Percentiles rank a stretch among this genome's conserved stretches.
phyloP scores from a whole-genome alignment of 2,888 invertebrate genomes.

The Machimus rusticus region DNA sequence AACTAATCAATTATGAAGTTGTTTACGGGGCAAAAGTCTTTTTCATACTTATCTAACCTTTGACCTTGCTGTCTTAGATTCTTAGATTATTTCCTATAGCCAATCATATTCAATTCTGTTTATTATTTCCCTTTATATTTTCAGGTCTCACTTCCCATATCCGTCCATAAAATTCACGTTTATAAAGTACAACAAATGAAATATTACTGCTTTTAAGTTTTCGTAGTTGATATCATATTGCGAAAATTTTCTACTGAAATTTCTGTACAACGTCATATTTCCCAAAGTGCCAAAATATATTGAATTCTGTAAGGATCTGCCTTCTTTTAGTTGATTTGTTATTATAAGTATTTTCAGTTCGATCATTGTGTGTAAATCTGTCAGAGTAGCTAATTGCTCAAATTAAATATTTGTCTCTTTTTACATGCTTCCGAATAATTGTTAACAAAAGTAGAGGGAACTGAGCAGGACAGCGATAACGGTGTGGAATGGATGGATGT shows the following conservation, averaged over 20 bases:
- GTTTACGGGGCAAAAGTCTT: no score
- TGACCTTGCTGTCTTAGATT: background rate
- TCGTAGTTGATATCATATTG: background rate
- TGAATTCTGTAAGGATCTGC: background rate
- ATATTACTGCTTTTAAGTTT: background rate
- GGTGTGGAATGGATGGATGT: slow-evolving; percentile 38
- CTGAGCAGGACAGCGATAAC: slow-evolving; percentile 35
- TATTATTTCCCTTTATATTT: background rate
- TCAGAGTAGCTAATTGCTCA: background rate
- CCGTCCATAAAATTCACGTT: background rate
- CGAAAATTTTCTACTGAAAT: background rate
- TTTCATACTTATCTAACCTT: background rate
- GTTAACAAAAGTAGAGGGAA: slow-evolving; percentile 1
- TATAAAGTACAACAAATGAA: background rate
- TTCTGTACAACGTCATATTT: background rate
- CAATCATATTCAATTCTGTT: background rate
- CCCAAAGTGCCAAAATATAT: background rate
- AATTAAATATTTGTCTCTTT: slow-evolving; percentile 14
- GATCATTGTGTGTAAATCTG: background rate
- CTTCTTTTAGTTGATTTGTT: background rate
- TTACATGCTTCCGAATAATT: slow-evolving; percentile 29
- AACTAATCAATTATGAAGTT: no score
- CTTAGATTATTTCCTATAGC: background rate
- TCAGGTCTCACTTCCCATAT: background rate
- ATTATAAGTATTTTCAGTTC: background rate